These are phyloP conservation scores for Andinoacara biseriatus DNA, from an alignment of 2,113 vertebrate species.

Conservation along the genomic window DNA sequence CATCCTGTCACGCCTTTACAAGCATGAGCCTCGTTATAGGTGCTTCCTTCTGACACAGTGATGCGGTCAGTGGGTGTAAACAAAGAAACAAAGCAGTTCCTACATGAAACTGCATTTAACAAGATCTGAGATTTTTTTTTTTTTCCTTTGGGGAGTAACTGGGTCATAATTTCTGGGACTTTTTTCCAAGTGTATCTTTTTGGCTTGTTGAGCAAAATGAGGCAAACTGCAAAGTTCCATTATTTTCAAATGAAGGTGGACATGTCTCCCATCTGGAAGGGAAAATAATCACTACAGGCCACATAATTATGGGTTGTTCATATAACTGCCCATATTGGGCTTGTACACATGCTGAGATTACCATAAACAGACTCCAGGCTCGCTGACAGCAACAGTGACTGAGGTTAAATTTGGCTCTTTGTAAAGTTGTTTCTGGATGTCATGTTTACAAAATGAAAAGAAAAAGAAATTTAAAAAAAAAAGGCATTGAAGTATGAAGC, in stretches of 20 bases:
- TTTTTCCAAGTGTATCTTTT: not conserved
- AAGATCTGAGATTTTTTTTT: not conserved
- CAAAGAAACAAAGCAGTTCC: not conserved
- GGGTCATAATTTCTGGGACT: not conserved
- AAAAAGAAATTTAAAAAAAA: not conserved
- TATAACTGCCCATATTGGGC: too few relatives aligned
- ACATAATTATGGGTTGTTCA: too few relatives aligned
- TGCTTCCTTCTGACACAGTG: not conserved
- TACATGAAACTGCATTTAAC: not conserved
- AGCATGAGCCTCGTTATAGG: rapidly evolving
- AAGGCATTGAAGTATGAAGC: not conserved
- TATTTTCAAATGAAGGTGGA: not conserved
- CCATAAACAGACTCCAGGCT: too few relatives aligned
- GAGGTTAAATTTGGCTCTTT: not conserved
- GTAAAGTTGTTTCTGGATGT: not conserved
- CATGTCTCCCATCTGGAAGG: too few relatives aligned
- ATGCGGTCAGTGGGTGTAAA: not conserved
- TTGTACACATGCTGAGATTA: too few relatives aligned
- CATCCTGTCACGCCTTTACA: not conserved
- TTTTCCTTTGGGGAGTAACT: not conserved
- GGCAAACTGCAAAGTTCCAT: not conserved
- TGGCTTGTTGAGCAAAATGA: rapidly evolving
- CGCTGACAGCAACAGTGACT: too few relatives aligned
- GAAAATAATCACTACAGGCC: too few relatives aligned
- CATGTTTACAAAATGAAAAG: too few relatives aligned